Percentiles rank a stretch among this genome's conserved stretches.
Conservation (phyloP, 1,140 invertebrate genomes). For the Bilobella aurantiaca region DNA sequence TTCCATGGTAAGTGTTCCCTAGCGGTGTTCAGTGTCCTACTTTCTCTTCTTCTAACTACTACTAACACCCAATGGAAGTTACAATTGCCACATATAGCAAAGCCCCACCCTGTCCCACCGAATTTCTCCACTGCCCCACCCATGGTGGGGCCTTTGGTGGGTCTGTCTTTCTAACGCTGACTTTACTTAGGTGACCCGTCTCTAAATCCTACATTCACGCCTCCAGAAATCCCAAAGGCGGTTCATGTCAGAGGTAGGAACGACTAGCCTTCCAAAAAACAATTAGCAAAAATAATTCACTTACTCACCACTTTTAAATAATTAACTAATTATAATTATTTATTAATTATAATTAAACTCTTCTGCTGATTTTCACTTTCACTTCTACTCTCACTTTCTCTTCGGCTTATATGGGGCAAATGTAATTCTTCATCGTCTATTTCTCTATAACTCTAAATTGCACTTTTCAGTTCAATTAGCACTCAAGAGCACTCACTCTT, state of each 20-base stretch:
- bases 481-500: not conserved
- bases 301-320: not conserved
- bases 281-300: not conserved
- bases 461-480: not conserved
- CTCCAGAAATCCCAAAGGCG: slow-evolving; percentile 92
- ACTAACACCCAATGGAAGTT: not conserved
- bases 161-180: not conserved
- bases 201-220: slow-evolving; percentile 79
- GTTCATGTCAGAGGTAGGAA: slow-evolving; percentile 84
- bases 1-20: slow-evolving; percentile 36
- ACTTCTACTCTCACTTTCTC: not conserved
- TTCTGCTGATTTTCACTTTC: not conserved
- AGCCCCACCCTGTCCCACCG: not conserved
- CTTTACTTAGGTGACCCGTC: slow-evolving; percentile 41
- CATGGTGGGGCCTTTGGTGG: not conserved
- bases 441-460: not conserved
- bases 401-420: slow-evolving; percentile 5
- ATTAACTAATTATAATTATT: not conserved
- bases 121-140: not conserved
- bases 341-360: not conserved
- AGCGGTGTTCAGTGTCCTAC: not conserved
- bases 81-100: slow-evolving; percentile 3
- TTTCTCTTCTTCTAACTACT: slow-evolving; percentile 11
- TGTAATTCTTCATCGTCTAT: not conserved
- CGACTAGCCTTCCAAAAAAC: not conserved